Evolutionary conservation across 2,113 vertebrate genomes (phyloP), one percentile per base, ranked within the genome.

Genomic region (Vanacampus margaritifer): DNA sequence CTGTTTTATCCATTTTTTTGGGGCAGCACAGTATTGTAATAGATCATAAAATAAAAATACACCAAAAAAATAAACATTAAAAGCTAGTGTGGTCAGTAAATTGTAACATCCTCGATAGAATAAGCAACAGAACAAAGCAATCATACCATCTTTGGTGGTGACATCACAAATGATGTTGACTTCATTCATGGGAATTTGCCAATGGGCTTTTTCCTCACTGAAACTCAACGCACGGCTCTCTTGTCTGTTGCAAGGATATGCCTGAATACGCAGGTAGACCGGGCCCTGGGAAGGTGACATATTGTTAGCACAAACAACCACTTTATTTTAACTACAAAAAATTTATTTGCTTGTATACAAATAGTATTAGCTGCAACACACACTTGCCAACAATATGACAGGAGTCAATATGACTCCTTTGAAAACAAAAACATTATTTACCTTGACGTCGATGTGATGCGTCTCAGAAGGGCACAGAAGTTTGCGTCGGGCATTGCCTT

Each of bases 151-250:
- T 73, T 88, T 91, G 78, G 92, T 92, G 19, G 83, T 86, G 78
- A 95, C 84, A 37, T 98, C 94, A 0, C 95, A 97, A 84, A 98
- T 80, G 2, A 99, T 87, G 86, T 98, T 97, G 71, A 95, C 83
- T 88, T 98, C 95, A 51, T 87, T 91, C 86, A 98, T 78, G 54
- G 96, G 96, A 72, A 99, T 86, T 5, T 88, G 94, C 95, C 96
- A 99, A 80, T 93, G 93, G 10, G 92, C 88, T 17, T 90, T 91
- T 74, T 98, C 93, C 79, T 99, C 97, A 0, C 92, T 95, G 79
- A 99, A 99, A 69, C 81, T 96, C 76, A 95, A 72, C 5, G 93
- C 91, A 67, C 97, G 89, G 58, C 92, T 90, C 80, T 98, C 96
- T 41, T 90, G 91, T 32, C 93, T 89, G 75, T 94, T 92, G 73